Evolutionary conservation across 2,888 invertebrate genomes (phyloP).

Genomic region (Pyrochroa serraticornis): DNA sequence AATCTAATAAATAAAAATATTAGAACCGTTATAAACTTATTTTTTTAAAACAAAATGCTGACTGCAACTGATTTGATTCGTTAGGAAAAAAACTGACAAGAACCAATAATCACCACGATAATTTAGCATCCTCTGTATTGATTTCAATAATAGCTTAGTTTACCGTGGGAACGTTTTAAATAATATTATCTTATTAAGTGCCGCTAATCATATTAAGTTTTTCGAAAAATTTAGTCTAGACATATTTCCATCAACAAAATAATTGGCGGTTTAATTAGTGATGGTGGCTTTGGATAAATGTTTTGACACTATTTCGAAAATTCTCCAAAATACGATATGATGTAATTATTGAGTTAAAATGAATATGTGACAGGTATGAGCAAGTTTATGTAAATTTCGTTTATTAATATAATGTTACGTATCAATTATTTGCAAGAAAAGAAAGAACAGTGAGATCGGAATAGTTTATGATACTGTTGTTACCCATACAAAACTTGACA

Average conservation of each 20-base stretch:
- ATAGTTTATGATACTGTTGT: not conserved
- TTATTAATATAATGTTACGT: no score
- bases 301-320: no score
- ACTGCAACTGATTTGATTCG: slow-evolving; percentile 8
- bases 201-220: slow-evolving; percentile 7
- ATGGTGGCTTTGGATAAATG: not conserved
- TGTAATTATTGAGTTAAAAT: no score
- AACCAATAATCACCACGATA: slow-evolving; percentile 9
- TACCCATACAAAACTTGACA: slow-evolving; percentile 3
- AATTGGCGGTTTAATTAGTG: slow-evolving; percentile 1
- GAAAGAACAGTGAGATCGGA: no score
- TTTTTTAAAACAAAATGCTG: not conserved
- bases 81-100: slow-evolving; percentile 11
- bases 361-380: no score
- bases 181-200: slow-evolving; percentile 12
- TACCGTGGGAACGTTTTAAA: slow-evolving; percentile 27
- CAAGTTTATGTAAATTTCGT: no score
- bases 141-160: slow-evolving; percentile 26
- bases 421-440: no score
- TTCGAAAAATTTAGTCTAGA: slow-evolving; percentile 9
- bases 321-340: no score
- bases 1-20: not conserved
- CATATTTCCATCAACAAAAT: slow-evolving; percentile 18
- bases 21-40: not conserved
- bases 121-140: slow-evolving; percentile 25